A percentile compares a stretch with the other conserved stretches of the same genome.
Conservation (phyloP, 2,888 invertebrate genomes). For the Cephus pygmeus region DNA sequence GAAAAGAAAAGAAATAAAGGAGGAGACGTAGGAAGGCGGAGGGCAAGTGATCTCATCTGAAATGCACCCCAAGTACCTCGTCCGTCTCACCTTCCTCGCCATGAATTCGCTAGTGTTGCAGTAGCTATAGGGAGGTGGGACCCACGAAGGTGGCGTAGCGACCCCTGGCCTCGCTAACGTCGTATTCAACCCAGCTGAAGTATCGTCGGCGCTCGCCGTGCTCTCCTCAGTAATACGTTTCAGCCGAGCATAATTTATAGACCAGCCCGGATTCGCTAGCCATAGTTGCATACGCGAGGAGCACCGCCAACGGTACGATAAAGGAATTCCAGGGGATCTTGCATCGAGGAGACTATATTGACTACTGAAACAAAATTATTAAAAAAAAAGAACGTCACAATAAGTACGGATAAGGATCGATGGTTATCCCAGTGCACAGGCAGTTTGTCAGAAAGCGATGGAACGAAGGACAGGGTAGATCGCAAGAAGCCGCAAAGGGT, state of each 20-base stretch:
- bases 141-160: neutral
- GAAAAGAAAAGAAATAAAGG: neutral
- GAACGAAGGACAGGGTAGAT: neutral
- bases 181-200: constrained; percentile 9
- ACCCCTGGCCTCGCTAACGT: neutral
- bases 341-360: neutral
- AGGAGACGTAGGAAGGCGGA: neutral
- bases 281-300: neutral
- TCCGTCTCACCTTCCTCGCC: constrained; percentile 29
- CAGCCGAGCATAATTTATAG: constrained; percentile 18
- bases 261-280: neutral
- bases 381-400: neutral
- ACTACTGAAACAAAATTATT: neutral
- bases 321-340: neutral
- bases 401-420: neutral
- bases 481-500: constrained; percentile 14
- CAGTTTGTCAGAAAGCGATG: neutral
- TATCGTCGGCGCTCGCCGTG: neutral
- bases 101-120: constrained; percentile 13
- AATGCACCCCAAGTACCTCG: constrained; percentile 39
- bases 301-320: neutral
- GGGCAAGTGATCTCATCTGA: constrained; percentile 30
- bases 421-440: neutral
- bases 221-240: constrained; percentile 8
- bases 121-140: neutral